Conservation (phyloP, 2,888 invertebrate genomes). For the Ischnus inquisitorius region DNA sequence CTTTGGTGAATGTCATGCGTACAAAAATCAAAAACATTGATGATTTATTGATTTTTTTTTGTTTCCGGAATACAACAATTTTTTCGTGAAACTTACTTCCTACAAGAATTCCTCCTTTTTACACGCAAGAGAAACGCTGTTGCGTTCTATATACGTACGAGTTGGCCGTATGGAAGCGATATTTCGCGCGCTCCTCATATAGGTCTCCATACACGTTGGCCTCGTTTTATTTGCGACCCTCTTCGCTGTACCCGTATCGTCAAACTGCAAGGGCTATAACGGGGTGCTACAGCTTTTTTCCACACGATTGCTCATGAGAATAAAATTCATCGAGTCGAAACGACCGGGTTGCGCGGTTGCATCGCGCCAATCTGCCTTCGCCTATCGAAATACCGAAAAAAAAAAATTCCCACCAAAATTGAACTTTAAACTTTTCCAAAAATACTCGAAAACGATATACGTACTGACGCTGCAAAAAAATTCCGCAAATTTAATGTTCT, state of each 20-base stretch:
- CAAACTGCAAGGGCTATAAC: constrained; percentile 60
- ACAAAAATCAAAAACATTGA: too few species aligned
- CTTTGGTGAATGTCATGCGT: too few species aligned
- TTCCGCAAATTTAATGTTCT: too few species aligned
- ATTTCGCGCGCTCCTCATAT: constrained; percentile 1
- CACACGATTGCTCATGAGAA: constrained; percentile 67
- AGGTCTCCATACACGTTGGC: constrained; percentile 35
- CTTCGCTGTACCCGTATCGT: constrained; percentile 54
- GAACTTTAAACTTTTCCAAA: not conserved
- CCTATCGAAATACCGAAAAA: constrained; percentile 56
- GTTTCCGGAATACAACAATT: too few species aligned
- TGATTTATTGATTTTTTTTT: too few species aligned
- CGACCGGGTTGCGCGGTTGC: constrained; percentile 46
- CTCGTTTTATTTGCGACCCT: constrained; percentile 64
- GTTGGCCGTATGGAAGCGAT: constrained; percentile 5
- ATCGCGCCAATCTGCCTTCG: constrained; percentile 23
- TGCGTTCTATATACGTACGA: constrained; percentile 9
- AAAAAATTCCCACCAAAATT: not conserved
- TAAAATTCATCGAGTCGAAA: constrained; percentile 69
- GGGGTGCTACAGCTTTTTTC: constrained; percentile 55
- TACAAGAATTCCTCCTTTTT: too few species aligned
- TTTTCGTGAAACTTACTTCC: too few species aligned
- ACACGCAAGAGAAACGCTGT: not conserved
- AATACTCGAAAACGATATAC: not conserved
- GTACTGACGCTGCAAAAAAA: not conserved